These are phyloP conservation scores for Epinotia brunnichana DNA, from an alignment of 2,888 invertebrate genomes.

Conservation along the genomic window DNA sequence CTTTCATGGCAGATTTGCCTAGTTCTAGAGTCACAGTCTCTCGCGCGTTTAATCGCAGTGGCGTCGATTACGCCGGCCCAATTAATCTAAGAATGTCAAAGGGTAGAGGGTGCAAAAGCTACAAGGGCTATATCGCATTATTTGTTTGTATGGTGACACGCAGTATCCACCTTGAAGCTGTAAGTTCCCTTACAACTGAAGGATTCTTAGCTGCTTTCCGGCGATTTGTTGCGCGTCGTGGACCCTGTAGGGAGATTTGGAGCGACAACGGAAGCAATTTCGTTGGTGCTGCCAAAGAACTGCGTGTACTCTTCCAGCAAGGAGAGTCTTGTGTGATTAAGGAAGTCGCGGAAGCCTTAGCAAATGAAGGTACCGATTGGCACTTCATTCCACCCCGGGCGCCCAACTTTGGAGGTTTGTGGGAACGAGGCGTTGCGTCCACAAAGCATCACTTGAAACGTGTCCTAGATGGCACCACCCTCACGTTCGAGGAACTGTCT, in stretches of 20 bases:
- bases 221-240: slow-evolving; percentile 45
- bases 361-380: slow-evolving; percentile 19
- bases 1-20: slow-evolving; percentile 31
- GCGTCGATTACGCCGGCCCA: slow-evolving; percentile 25
- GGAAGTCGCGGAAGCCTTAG: slow-evolving; percentile 11
- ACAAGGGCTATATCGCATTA: slow-evolving; percentile 39
- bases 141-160: slow-evolving; percentile 43
- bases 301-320: slow-evolving; percentile 21
- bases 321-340: slow-evolving; percentile 22
- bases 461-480: too few species aligned
- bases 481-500: slow-evolving; percentile 13
- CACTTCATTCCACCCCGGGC: slow-evolving; percentile 21
- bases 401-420: slow-evolving; percentile 17
- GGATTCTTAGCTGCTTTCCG: slow-evolving; percentile 44
- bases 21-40: slow-evolving; percentile 19
- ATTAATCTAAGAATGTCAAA: slow-evolving; percentile 33
- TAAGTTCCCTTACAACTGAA: too few species aligned
- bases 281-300: slow-evolving; percentile 41
- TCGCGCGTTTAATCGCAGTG: slow-evolving; percentile 5
- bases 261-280: slow-evolving; percentile 47
- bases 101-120: slow-evolving; percentile 35
- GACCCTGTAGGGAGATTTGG: slow-evolving; percentile 42
- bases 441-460: slow-evolving; percentile 8
- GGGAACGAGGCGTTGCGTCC: slow-evolving; percentile 10
- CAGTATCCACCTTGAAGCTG: slow-evolving; percentile 43